These are phyloP conservation scores for Arizona elegans DNA, from an alignment of 2,113 vertebrate genomes.

Conservation along the genomic window DNA sequence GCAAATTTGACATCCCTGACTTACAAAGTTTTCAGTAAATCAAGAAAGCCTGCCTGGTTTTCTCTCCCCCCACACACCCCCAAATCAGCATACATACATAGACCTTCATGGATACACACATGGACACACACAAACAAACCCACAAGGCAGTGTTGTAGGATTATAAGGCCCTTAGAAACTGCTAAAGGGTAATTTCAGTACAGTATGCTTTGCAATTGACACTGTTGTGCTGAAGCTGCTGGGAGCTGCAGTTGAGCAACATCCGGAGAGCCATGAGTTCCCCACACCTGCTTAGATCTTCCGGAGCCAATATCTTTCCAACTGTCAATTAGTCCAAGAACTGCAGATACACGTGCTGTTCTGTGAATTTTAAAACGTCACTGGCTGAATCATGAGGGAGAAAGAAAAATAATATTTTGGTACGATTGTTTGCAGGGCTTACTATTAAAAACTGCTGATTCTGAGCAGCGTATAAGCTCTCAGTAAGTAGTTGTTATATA, in stretches of 20 bases:
- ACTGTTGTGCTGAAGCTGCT: neutral
- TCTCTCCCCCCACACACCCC: neutral
- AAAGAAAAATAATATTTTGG: neutral
- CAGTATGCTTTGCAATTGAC: neutral
- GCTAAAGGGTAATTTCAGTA: neutral
- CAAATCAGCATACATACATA: neutral
- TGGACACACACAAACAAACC: neutral
- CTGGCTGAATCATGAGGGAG: neutral
- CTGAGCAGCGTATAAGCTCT: neutral
- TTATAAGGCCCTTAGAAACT: neutral
- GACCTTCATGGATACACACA: neutral
- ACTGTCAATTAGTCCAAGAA: neutral
- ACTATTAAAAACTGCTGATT: neutral
- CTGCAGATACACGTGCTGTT: neutral
- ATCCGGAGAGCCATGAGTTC: neutral
- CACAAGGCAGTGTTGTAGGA: neutral
- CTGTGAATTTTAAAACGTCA: neutral
- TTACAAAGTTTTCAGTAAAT: neutral
- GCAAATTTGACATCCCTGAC: no score
- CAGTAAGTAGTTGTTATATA: neutral
- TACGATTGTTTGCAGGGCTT: neutral
- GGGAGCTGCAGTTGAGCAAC: neutral
- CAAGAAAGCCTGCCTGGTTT: neutral
- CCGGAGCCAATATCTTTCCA: neutral
- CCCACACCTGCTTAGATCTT: neutral